Evolutionary conservation across 2,797 vertebrate species (phyloP).

Genomic region (Allobates femoralis): DNA sequence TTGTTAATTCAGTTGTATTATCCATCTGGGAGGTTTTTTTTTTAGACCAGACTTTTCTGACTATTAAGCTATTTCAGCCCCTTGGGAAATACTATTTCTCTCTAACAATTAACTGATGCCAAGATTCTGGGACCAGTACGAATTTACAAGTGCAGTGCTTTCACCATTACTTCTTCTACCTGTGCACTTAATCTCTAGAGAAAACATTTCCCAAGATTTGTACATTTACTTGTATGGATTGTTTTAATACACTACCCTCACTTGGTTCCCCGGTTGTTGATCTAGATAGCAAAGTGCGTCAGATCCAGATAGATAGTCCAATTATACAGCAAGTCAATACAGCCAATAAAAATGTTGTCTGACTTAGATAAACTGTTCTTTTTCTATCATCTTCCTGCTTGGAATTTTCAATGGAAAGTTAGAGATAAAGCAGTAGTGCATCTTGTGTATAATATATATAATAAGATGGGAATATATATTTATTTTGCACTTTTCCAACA

Average conservation of each 20-base stretch:
- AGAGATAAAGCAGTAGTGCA: background rate
- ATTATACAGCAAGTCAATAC: constrained; percentile 58
- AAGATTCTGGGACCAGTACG: constrained; percentile 37
- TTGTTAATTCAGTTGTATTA: constrained; percentile 15
- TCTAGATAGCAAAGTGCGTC: constrained; percentile 34
- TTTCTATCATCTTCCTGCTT: constrained; percentile 22
- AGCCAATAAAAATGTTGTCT: constrained; percentile 45
- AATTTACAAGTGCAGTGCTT: constrained; percentile 37
- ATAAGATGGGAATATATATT: background rate
- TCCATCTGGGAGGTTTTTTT: constrained; percentile 11
- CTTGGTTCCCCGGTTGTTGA: constrained; percentile 10
- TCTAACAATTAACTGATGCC: constrained; percentile 44
- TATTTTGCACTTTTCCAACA: background rate
- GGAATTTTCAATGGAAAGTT: background rate
- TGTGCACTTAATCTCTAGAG: constrained; percentile 44
- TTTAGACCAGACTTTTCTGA: background rate
- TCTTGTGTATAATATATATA: too few species aligned
- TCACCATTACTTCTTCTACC: constrained; percentile 43
- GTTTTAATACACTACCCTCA: constrained; percentile 40
- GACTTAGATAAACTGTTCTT: constrained; percentile 40
- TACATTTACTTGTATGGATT: constrained; percentile 51
- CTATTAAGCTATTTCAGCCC: background rate
- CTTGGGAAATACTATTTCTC: constrained; percentile 43
- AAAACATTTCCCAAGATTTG: constrained; percentile 34
- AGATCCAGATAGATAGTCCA: constrained; percentile 52